Evolutionary conservation across 2,797 vertebrate genomes (phyloP), one percentile per base, ranked within the genome.

Genomic region (Columba guinea): DNA sequence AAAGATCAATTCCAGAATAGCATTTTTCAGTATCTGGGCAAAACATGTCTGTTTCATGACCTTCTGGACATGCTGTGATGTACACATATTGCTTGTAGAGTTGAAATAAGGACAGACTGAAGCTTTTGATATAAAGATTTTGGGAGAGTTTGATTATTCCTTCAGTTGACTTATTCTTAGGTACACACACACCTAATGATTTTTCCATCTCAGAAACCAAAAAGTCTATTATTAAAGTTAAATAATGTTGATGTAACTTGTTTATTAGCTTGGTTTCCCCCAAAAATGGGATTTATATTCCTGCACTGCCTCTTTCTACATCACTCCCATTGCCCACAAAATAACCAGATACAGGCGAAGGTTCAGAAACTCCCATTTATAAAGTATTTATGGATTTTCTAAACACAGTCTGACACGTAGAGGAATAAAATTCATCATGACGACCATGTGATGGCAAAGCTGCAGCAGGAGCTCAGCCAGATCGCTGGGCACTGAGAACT

Each of bases 1-100:
- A 70, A 95, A 94, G 93, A 97, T 97, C 94, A 97, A 96, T 97
- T 96, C 95, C 84, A 94, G 80, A 80, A 37, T 49, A 52, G 1
- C 85, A 63, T 49, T 81, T 87, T 34, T 23, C 70, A 65, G 65
- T 34, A 81, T 93, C 86, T 5, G 5, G 93, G 94, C 76, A 94
- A 91, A 93, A 83, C 39, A 73, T 1, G 20, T 30, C 52, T 92
- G 65, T 78, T 87, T 64, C 67, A 30, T 60, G 62, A 82, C 80
- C 91, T 95, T 84, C 77, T 85, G 93, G 95, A 90, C 91, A 90
- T 48, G 53, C 48, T 83, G 68, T 10, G 41, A 56, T 68, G 62
- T 55, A 76, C 88, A 39, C 75, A 24, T 22, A 81, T 94, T 64
- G 49, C 46, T 90, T 65, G 74, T 39, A 51, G 59, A 85, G 93